Evolutionary conservation across 2,113 vertebrate genomes (phyloP).

Genomic region (Zapus hudsonius): DNA sequence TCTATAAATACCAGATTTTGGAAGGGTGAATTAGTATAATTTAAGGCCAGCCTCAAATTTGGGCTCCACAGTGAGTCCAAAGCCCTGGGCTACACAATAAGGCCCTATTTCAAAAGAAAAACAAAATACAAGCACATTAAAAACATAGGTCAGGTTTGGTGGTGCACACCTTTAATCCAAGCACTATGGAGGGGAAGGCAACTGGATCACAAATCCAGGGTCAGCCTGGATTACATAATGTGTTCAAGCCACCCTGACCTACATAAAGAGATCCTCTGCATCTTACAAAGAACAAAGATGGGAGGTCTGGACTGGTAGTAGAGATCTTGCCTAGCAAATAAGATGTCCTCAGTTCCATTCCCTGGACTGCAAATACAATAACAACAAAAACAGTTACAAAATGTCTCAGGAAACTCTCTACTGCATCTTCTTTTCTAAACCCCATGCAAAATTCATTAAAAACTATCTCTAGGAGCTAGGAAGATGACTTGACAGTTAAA

Average conservation of each 20-base stretch:
- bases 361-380: background rate
- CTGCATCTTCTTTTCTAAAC: slow-evolving; percentile 28
- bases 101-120: background rate
- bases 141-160: too few species aligned
- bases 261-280: background rate
- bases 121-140: background rate
- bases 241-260: background rate
- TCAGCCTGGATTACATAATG: background rate
- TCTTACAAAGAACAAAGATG: too few species aligned
- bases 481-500: too few species aligned
- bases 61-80: too few species aligned
- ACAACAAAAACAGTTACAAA: background rate
- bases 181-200: background rate
- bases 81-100: background rate
- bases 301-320: background rate
- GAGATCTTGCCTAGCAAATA: background rate
- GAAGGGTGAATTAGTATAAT: background rate
- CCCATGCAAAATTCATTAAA: background rate
- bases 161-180: background rate
- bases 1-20: background rate
- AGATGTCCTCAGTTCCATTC: background rate
- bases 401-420: slow-evolving; percentile 33
- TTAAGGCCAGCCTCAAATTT: background rate
- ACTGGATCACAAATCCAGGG: background rate
- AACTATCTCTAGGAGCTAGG: background rate